Conservation (phyloP, 2,888 invertebrate genomes). For the Acrobasis repandana region DNA sequence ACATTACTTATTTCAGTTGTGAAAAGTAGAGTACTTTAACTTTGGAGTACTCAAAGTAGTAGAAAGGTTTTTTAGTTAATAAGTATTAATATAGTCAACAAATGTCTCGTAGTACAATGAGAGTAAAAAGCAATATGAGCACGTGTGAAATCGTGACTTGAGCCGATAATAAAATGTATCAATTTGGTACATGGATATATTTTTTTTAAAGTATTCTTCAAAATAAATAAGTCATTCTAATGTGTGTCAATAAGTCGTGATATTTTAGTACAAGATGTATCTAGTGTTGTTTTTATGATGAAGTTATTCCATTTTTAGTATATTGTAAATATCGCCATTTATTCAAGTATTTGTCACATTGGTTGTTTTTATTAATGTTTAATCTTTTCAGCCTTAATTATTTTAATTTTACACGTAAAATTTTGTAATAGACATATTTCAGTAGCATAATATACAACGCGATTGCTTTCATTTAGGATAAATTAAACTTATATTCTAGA, state of each 20-base stretch:
- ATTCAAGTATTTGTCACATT: not conserved
- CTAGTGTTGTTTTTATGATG: not conserved
- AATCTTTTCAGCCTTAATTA: no score
- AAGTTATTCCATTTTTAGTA: not conserved
- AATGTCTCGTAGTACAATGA: not conserved
- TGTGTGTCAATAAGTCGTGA: slow-evolving; percentile 3
- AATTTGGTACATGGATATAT: not conserved
- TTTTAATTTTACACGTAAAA: no score
- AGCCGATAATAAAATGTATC: not conserved
- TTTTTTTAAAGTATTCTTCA: not conserved
- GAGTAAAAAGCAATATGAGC: not conserved
- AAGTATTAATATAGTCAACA: not conserved
- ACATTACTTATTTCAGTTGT: not conserved
- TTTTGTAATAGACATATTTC: no score
- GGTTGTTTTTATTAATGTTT: not conserved
- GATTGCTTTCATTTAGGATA: no score
- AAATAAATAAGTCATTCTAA: not conserved
- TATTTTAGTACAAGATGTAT: slow-evolving; percentile 17
- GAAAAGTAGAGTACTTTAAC: not conserved
- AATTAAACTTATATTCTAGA: no score
- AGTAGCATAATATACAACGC: no score
- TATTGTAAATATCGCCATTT: not conserved
- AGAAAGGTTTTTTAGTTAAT: not conserved
- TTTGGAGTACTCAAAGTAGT: not conserved
- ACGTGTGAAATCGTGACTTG: no score